Base-by-base conservation (phyloP, 2,797 vertebrate species). In the Tapera naevia region DNA sequence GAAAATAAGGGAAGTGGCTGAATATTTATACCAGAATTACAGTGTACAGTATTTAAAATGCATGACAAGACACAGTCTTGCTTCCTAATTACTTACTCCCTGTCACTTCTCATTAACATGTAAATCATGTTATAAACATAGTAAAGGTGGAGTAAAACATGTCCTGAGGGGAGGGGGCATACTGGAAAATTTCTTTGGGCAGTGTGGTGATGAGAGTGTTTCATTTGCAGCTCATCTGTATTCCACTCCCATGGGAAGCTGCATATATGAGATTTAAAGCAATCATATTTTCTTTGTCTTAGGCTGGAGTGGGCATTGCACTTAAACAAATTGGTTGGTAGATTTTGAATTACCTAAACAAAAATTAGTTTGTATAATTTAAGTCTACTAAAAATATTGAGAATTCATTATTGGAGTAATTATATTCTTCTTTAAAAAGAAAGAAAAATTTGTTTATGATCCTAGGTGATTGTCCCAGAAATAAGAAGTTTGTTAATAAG, bases 21-120 rank as follows among this genome's bases (percentile, higher is more conserved):
- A 90, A 73, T 95, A 95, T 97, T 97, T 97, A 95, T 96, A 96
- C 92, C 74, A 62, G 32, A 95, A 94, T 94, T 94, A 76, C 66
- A 95, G 76, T 93, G 94, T 91, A 87, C 66, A 67, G 17, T 95
- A 75, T 96, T 98, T 96, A 97, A 98, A 97, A 96, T 96, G 93
- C 95, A 66, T 94, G 91, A 79, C 41, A 61, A 86, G 89, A 88
- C 91, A 45, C 75, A 94, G 62, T 81, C 88, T 97, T 95, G 92
- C 97, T 96, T 94, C 84, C 80, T 98, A 97, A 98, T 98, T 97
- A 94, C 94, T 97, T 97, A 93, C 89, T 94, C 97, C 94, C 91
- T 84, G 71, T 97, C 92, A 92, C 97, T 98, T 95, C 96, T 96
- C 93, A 97, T 98, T 97, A 97, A 93, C 95, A 97, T 97, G 96